Conservation (phyloP, 2,888 invertebrate genomes). For the Meganola albula region DNA sequence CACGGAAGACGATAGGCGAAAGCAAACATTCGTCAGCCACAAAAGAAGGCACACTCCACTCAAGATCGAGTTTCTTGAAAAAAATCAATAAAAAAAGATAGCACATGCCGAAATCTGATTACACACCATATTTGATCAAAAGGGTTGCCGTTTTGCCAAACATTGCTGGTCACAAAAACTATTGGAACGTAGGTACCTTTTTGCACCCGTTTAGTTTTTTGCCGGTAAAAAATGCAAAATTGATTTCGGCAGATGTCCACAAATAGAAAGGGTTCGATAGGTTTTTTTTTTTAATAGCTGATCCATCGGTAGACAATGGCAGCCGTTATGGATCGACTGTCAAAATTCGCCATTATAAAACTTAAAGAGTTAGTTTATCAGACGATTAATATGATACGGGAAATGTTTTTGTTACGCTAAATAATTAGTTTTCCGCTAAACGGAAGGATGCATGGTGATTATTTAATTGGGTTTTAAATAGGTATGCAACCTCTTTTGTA, state of each 20-base stretch:
- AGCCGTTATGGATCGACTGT: slow-evolving; percentile 65
- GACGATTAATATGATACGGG: slow-evolving; percentile 36
- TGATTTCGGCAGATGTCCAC: slow-evolving; percentile 75
- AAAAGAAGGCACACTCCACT: slow-evolving; percentile 69
- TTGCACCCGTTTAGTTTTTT: slow-evolving; percentile 65
- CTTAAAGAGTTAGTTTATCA: slow-evolving; percentile 51
- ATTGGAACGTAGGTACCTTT: slow-evolving; percentile 48
- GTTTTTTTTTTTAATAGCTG: slow-evolving; percentile 54
- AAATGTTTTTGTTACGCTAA: slow-evolving; percentile 30
- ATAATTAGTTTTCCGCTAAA: slow-evolving; percentile 26
- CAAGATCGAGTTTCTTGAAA: slow-evolving; percentile 69
- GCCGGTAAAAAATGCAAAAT: slow-evolving; percentile 67
- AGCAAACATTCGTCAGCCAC: slow-evolving; percentile 66
- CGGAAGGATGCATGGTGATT: slow-evolving; percentile 31
- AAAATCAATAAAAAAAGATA: slow-evolving; percentile 52
- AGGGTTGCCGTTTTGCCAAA: slow-evolving; percentile 69
- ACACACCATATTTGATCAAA: slow-evolving; percentile 65
- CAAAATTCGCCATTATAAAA: slow-evolving; percentile 57
- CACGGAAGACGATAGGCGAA: slow-evolving; percentile 63
- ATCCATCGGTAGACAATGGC: slow-evolving; percentile 62
- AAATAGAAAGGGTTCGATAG: slow-evolving; percentile 72
- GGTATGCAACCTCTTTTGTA: no score
- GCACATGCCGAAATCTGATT: slow-evolving; percentile 78
- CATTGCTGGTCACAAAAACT: slow-evolving; percentile 57
- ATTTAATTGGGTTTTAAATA: slow-evolving; percentile 3